A percentile compares a stretch with the other conserved stretches of the same genome.
phyloP scores from a whole-genome alignment of 2,113 vertebrate genomes.

The Capreolus pygargus region DNA sequence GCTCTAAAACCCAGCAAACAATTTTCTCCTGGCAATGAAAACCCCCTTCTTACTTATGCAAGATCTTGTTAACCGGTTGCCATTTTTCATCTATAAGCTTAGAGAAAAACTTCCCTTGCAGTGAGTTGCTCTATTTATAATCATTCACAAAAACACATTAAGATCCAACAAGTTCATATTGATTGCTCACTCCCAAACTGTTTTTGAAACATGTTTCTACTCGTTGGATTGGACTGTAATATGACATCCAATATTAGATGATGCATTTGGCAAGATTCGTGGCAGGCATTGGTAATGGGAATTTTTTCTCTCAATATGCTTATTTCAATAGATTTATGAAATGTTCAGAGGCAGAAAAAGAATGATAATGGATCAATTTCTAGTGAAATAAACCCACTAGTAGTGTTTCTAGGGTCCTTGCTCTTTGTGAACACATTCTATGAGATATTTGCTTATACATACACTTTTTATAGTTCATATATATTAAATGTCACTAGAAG shows the following conservation, averaged over 20 bases:
- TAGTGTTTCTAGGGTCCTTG: background rate
- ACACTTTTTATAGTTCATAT: background rate
- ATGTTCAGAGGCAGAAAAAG: constrained; percentile 12
- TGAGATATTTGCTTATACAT: background rate
- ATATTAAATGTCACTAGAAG: background rate
- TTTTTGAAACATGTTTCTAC: constrained; percentile 65
- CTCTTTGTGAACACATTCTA: background rate
- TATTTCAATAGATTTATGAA: constrained; percentile 50
- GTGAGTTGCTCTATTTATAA: constrained; percentile 50
- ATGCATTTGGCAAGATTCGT: constrained; percentile 29
- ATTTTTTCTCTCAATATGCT: background rate
- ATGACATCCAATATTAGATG: constrained; percentile 31
- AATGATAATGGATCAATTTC: constrained; percentile 27
- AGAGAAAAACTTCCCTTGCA: constrained; percentile 30
- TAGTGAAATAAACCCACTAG: background rate
- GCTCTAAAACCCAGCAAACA: background rate
- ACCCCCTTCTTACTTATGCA: background rate
- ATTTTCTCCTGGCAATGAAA: background rate
- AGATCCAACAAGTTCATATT: constrained; percentile 56
- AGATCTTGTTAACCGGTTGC: background rate
- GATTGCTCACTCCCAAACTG: constrained; percentile 51
- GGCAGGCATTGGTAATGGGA: constrained; percentile 32
- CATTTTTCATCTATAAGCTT: constrained; percentile 43
- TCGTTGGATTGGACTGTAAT: constrained; percentile 1
- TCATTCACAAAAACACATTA: constrained; percentile 60